Percentiles rank a stretch among this genome's conserved stretches.
phyloP scores from a whole-genome alignment of 2,113 vertebrate genomes.

The Callipepla squamata region DNA sequence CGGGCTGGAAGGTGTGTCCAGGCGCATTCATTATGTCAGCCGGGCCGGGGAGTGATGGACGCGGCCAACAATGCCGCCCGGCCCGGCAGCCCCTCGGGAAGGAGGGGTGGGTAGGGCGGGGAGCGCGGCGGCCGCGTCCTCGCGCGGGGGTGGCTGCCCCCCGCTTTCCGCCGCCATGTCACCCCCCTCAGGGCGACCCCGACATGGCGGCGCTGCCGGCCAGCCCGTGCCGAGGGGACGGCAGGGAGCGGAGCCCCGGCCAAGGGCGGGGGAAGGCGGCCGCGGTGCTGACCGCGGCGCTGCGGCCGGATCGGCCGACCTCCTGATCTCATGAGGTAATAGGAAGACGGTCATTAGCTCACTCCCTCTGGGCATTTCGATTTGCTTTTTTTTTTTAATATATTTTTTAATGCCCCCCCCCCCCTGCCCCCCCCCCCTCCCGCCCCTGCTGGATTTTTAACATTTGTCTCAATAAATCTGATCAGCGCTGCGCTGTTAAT shows the following conservation, averaged over 20 bases:
- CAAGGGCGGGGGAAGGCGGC: background rate
- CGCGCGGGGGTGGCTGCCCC: background rate
- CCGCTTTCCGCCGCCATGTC: background rate
- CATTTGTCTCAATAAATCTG: constrained; percentile 57
- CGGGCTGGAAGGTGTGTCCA: constrained; percentile 92
- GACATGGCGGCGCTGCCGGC: background rate
- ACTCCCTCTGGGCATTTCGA: constrained; percentile 54
- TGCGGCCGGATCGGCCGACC: constrained; percentile 34
- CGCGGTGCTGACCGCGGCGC: background rate
- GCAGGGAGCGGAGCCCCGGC: background rate
- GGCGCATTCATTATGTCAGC: constrained; percentile 89
- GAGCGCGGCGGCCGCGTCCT: background rate
- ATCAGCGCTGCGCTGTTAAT: constrained; percentile 3
- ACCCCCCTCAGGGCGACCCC: background rate
- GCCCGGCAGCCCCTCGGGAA: constrained; percentile 62
- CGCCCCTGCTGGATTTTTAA: background rate
- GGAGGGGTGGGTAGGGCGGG: constrained; percentile 27
- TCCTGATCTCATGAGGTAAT: constrained; percentile 68
- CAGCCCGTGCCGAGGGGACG: background rate
- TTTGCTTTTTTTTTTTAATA: background rate
- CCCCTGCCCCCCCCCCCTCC: background rate
- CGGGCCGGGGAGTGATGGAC: constrained; percentile 88
- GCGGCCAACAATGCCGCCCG: constrained; percentile 85
- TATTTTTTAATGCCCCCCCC: background rate
- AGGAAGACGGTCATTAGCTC: constrained; percentile 55